A percentile compares a stretch with the other conserved stretches of the same genome.
Evolutionary conservation across 2,888 invertebrate genomes (phyloP).

Genomic region (Hipparchia semele): DNA sequence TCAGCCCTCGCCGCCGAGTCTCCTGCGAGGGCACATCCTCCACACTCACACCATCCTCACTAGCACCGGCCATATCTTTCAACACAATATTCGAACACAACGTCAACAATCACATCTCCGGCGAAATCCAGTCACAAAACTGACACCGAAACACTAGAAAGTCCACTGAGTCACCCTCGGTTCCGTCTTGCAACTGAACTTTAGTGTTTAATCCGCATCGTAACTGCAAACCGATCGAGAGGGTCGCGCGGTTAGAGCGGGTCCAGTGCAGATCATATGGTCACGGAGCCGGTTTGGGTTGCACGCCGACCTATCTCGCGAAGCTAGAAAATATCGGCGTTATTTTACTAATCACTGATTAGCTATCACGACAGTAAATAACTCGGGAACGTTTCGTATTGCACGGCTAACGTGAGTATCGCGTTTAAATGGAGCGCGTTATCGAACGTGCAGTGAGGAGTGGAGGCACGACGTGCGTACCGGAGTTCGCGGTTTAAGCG

Average conservation of each 20-base stretch:
- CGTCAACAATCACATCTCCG: conserved; percentile 74
- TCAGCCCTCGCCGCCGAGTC: conserved; percentile 67
- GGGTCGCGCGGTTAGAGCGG: conserved; percentile 56
- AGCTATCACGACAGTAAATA: conserved; percentile 24
- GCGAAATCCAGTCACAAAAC: conserved; percentile 59
- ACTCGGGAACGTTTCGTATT: conserved; percentile 53
- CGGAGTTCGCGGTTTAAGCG: conserved; percentile 65
- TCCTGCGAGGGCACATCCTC: conserved; percentile 57
- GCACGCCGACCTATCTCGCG: conserved; percentile 44
- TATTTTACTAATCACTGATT: conserved; percentile 20
- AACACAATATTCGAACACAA: conserved; percentile 52
- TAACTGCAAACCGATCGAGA: conserved; percentile 60
- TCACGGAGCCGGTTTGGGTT: conserved; percentile 64
- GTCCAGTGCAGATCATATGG: conserved; percentile 65
- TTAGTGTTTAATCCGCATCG: conserved; percentile 68
- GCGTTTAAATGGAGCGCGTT: conserved; percentile 72
- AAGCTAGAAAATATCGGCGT: conserved; percentile 24
- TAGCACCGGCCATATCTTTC: conserved; percentile 73
- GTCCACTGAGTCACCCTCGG: conserved; percentile 67
- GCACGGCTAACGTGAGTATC: conserved; percentile 56
- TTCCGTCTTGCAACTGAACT: conserved; percentile 58
- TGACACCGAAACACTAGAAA: conserved; percentile 59
- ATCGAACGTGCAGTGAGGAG: conserved; percentile 56
- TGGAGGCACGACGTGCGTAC: conserved; percentile 66
- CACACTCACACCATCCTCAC: conserved; percentile 63